Percentiles rank a stretch among this genome's conserved stretches.
These are phyloP conservation scores for Spermophilus dauricus DNA, from an alignment of 2,113 vertebrate genomes.

Conservation along the genomic window DNA sequence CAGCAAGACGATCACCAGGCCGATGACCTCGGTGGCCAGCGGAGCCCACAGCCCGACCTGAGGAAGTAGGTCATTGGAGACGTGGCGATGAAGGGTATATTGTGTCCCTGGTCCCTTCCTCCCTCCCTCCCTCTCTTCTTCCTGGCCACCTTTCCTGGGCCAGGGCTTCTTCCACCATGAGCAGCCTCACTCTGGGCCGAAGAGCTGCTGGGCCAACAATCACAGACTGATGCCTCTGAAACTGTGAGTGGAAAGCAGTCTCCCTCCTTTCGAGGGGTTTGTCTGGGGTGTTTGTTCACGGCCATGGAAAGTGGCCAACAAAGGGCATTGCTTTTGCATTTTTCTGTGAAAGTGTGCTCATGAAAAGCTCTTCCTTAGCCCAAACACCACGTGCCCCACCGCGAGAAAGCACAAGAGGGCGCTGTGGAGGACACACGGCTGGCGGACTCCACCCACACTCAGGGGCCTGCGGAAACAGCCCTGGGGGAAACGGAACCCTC, in stretches of 20 bases:
- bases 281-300: not conserved
- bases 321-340: not conserved
- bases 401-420: not conserved
- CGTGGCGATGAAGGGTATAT: too few relatives aligned
- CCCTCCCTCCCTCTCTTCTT: not conserved
- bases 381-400: not conserved
- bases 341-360: not conserved
- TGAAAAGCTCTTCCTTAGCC: not conserved
- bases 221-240: not conserved
- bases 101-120: too few relatives aligned
- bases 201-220: not conserved
- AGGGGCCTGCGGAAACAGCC: not conserved
- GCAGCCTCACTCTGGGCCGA: not conserved
- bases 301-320: too few relatives aligned
- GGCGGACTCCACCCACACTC: not conserved
- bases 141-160: not conserved
- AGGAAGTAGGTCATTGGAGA: too few relatives aligned
- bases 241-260: too few relatives aligned
- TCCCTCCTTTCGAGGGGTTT: not conserved
- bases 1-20: not conserved
- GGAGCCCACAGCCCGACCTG: not conserved
- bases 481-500: not conserved
- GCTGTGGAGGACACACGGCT: not conserved
- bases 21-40: not conserved
- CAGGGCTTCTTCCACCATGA: not conserved